Evolutionary conservation across 2,888 invertebrate species (phyloP).

Genomic region (Tetragonula carbonaria): DNA sequence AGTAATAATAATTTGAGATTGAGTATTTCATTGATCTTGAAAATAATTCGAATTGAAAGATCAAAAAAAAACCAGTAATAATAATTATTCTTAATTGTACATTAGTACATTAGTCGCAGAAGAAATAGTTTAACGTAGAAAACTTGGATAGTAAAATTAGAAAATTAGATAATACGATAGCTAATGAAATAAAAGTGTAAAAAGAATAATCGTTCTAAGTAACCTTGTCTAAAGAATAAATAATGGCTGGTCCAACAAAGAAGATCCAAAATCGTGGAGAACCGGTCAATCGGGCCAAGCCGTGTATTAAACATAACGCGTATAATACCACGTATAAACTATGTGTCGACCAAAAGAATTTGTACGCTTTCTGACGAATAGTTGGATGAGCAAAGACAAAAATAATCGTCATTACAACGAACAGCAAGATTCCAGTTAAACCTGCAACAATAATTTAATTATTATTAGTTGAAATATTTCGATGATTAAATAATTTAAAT

Average conservation of each 20-base stretch:
- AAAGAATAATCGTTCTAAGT: constrained; percentile 7
- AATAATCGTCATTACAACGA: constrained; percentile 96
- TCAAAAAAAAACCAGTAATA: neutral
- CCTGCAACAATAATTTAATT: constrained; percentile 85
- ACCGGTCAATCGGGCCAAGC: constrained; percentile 95
- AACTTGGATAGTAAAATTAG: neutral
- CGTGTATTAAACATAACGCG: constrained; percentile 94
- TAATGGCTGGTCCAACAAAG: constrained; percentile 94
- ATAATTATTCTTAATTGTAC: no score
- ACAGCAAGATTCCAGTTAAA: constrained; percentile 93
- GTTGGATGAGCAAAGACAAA: constrained; percentile 98
- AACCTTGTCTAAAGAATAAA: constrained; percentile 95
- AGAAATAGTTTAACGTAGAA: no score
- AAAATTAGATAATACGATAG: neutral
- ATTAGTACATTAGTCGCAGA: no score
- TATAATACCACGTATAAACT: constrained; percentile 95
- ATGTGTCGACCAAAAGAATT: constrained; percentile 98
- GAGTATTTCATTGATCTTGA: no score
- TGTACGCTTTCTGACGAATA: constrained; percentile 96
- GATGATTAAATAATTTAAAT: neutral
- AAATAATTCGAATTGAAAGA: neutral
- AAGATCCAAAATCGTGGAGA: constrained; percentile 97
- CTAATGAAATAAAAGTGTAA: neutral
- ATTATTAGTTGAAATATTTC: neutral
- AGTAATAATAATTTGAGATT: neutral